Conservation (phyloP, 2,888 invertebrate genomes). For the Lamellibrachia satsuma region DNA sequence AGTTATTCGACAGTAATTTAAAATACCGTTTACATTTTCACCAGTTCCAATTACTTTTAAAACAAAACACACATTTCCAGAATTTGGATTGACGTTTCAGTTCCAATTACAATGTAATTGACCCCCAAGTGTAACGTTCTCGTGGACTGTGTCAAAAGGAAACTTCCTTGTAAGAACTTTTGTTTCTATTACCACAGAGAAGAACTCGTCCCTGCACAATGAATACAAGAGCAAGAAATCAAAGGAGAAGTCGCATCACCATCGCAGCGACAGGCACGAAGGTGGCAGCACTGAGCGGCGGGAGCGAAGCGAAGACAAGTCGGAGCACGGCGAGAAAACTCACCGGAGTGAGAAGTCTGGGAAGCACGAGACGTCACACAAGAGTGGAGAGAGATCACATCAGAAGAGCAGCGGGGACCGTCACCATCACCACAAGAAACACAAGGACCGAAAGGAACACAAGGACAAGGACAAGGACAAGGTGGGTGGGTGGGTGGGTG, state of each 20-base stretch:
- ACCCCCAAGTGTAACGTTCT: no score
- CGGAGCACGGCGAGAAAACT: conserved; percentile 21
- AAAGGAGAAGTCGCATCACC: conserved; percentile 36
- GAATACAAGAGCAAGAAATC: conserved; percentile 59
- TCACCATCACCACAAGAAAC: conserved; percentile 44
- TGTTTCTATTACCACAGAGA: conserved; percentile 44
- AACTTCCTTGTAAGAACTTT: neutral
- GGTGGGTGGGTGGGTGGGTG: neutral
- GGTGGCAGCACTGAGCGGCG: conserved; percentile 17
- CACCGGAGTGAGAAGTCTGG: conserved; percentile 20
- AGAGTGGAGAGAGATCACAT: neutral
- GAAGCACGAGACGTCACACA: neutral
- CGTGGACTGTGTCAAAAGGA: neutral
- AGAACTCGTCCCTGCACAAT: conserved; percentile 56
- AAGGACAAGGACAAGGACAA: conserved; percentile 34
- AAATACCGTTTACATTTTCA: no score
- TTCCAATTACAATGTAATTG: no score
- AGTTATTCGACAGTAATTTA: no score
- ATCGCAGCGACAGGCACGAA: conserved; percentile 7
- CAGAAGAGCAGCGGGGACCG: conserved; percentile 22
- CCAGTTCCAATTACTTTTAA: no score
- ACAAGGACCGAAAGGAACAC: conserved; percentile 39
- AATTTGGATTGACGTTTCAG: no score
- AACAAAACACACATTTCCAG: no score
- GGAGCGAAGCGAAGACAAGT: conserved; percentile 23